Percentiles rank a stretch among this genome's conserved stretches.
Evolutionary conservation across 2,113 vertebrate genomes (phyloP).

Genomic region (Motacilla alba): DNA sequence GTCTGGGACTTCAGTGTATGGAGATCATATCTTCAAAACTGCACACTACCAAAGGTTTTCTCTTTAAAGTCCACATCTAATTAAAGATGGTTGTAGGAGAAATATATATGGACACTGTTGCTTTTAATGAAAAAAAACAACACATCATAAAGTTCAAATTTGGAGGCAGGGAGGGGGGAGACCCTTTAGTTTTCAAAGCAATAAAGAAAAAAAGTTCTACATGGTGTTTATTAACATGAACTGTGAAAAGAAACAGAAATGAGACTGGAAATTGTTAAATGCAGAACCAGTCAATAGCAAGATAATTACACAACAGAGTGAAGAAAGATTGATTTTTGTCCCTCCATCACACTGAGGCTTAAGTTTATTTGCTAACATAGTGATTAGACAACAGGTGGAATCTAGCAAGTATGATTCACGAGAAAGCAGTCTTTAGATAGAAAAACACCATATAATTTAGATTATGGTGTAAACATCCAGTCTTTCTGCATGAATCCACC

Average conservation of each 20-base stretch:
- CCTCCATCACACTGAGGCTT: background rate
- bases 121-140: background rate
- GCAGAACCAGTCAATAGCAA: background rate
- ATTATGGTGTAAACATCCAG: background rate
- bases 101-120: background rate
- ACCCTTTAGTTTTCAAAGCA: background rate
- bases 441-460: background rate
- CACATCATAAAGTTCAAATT: background rate
- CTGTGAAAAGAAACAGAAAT: background rate
- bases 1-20: background rate
- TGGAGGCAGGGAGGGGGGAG: background rate
- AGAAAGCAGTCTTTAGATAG: background rate
- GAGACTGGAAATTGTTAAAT: background rate
- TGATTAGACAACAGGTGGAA: background rate
- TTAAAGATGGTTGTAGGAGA: background rate
- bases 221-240: background rate
- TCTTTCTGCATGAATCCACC: background rate
- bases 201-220: background rate
- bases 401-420: background rate
- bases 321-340: slow-evolving; percentile 21
- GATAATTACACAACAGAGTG: background rate
- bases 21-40: background rate
- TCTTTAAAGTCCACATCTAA: background rate
- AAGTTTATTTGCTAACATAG: slow-evolving; percentile 25
- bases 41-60: background rate